phyloP scores from a whole-genome alignment of 2,113 vertebrate genomes.

The Daphoenositta chrysoptera region DNA sequence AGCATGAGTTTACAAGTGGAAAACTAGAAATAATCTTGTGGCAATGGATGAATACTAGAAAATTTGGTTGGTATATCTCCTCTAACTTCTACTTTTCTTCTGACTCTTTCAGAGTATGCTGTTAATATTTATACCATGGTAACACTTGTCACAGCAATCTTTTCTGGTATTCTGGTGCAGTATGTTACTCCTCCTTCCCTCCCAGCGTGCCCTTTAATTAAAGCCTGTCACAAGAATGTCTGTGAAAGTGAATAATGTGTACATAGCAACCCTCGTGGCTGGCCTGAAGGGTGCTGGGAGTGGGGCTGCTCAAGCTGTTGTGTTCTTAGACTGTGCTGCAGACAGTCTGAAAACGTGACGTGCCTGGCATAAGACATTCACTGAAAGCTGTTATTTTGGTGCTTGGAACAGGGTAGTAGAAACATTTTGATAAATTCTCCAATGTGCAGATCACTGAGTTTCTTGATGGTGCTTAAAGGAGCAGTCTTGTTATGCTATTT shows the following conservation, averaged over 20 bases:
- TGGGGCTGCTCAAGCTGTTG: neutral
- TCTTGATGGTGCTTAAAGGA: neutral
- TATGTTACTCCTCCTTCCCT: conserved; percentile 14
- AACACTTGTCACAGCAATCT: neutral
- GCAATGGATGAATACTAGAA: neutral
- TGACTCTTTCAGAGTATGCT: neutral
- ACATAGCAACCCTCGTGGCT: neutral
- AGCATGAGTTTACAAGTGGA: neutral
- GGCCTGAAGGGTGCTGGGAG: neutral
- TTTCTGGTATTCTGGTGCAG: neutral
- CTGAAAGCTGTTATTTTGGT: conserved; percentile 29
- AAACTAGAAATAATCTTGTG: neutral
- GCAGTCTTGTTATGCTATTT: neutral
- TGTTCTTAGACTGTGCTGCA: neutral
- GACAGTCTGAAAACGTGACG: neutral
- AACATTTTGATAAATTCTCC: conserved; percentile 40
- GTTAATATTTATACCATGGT: neutral
- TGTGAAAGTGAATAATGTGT: conserved; percentile 29
- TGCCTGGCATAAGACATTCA: neutral
- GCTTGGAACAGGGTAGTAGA: conserved; percentile 8
- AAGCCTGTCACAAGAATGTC: conserved; percentile 19
- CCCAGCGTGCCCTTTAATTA: conserved; percentile 39
- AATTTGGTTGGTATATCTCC: neutral
- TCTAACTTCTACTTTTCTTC: neutral
- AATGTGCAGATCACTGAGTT: neutral